Evolutionary conservation across 2,888 invertebrate genomes (phyloP), one percentile per base, ranked within the genome.

Genomic region (Cerastoderma edule): DNA sequence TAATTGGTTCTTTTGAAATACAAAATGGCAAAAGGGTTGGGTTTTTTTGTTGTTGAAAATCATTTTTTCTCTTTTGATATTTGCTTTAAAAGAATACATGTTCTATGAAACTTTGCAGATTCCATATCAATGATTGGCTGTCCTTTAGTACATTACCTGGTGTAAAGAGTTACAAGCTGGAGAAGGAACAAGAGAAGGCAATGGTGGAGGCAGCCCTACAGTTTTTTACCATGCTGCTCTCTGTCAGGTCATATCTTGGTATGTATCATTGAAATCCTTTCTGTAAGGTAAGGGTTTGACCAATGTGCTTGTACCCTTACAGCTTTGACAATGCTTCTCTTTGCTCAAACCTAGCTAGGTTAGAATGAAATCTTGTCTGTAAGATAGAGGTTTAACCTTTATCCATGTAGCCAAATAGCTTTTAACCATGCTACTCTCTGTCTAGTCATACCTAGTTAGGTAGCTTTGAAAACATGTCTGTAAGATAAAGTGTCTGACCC

Each of bases 121-220:
- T 97, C 92, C 97, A 97, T 81, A 95, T 98, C 16, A 95, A 95
- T 75, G 96, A 97, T 91, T 97, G 97, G 96, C 94, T 93, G 64
- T 90, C 91, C 6, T 91, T 90, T 71, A 85, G 81, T 8, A 81
- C 85, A n/a, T 76, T 77, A 28, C 83, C 83, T 6, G 66, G 75
- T 28, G 50, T 69, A 6, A 66, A 75, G 16, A 81, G 78, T 46
- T 80, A 78, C 32, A 80, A 80, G 28, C 85, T 95, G 63, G 96
- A 96, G 76, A 95, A 95, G 30, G 97, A 98, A 88, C 96, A 97
- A 88, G 96, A 97, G 90, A 95, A 96, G 83, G 94, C 95, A 1
- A 98, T 99, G 98, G 94, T 99, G 83, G 98, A 99, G 92, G 97
- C 97, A 57, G 96, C 97, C 77, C 95, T 99, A 68, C 97, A 96